These are phyloP conservation scores for Solenopsis fugax DNA, from an alignment of 1,140 invertebrate genomes.

Conservation along the genomic window DNA sequence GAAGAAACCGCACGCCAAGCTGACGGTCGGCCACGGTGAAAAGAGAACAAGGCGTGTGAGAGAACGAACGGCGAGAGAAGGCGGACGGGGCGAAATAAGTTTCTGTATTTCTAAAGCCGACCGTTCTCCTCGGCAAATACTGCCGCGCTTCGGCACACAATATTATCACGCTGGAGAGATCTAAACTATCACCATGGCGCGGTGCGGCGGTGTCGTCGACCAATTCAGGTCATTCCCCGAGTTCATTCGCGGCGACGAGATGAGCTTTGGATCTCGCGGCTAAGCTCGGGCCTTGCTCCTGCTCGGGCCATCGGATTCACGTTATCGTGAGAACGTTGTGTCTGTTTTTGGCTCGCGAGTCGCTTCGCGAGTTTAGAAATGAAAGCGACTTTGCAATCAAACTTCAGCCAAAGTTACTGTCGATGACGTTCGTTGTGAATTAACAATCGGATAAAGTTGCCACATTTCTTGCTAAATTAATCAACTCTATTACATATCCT, in stretches of 20 bases:
- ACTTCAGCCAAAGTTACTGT: neutral
- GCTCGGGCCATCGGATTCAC: slow-evolving; percentile 1
- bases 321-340: neutral
- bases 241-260: slow-evolving; percentile 49
- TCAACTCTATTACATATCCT: neutral
- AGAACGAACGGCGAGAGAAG: slow-evolving; percentile 27
- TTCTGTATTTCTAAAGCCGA: slow-evolving; percentile 78
- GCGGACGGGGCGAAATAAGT: slow-evolving; percentile 73
- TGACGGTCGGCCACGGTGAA: neutral
- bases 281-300: neutral
- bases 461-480: neutral
- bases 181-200: slow-evolving; percentile 74
- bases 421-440: neutral
- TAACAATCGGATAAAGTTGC: neutral
- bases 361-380: neutral
- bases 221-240: slow-evolving; percentile 46
- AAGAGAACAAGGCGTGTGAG: slow-evolving; percentile 39
- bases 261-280: slow-evolving; percentile 38
- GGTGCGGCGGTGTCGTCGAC: slow-evolving; percentile 36
- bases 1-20: slow-evolving; percentile 10
- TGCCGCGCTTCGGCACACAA: slow-evolving; percentile 76
- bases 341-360: neutral
- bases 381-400: neutral
- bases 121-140: slow-evolving; percentile 77
- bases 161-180: slow-evolving; percentile 79